Base-by-base conservation (phyloP, 2,797 vertebrate species). In the Chrosomus eos region DNA sequence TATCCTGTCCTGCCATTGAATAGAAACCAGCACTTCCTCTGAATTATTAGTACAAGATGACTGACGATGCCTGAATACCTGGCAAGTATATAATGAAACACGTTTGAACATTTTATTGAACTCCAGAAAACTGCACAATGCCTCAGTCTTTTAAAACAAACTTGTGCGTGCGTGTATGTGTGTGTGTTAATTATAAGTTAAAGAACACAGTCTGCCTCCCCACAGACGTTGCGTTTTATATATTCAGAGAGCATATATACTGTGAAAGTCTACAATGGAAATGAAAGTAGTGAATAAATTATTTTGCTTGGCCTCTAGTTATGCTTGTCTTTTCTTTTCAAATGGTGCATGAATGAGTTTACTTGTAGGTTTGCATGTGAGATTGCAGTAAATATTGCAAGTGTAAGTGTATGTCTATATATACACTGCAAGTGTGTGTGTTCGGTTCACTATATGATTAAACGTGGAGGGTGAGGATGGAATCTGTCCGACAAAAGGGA, bases 331-430 rank as follows among this genome's bases (percentile, higher is more conserved):
- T 33, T 80, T 45, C 28, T 87, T 89, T 92, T 90, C 86, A 90
- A 91, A 85, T 79, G 87, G 48, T 62, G 89, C 88, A 88, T 87
- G 55, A 36, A 68, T 80, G 78, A 53, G 45, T 51, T 68, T 87
- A 81, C 73, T 84, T 16, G 48, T 90, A 82, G 89, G 62, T 62
- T 62, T 16, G 60, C 13, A 28, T 62, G 60, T 81, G 86, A 36
- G 72, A 89, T 73, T 82, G 68, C 48, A 90, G 86, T 91, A 83
- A 91, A 83, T 90, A 77, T 21, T 36, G 33, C 19, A 68, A 77
- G 82, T 84, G 62, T 85, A 53, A 79, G 36, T 75, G 78, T 70
- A 31, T 90, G 74, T 91, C 83, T 91, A 82, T 36, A 48, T 38
- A 16, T 72, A 73, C 26, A 73, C 26, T 82, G 67, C 51, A 81